Evolutionary conservation across 2,888 invertebrate species (phyloP).

Genomic region (Pristionchus entomophagus): DNA sequence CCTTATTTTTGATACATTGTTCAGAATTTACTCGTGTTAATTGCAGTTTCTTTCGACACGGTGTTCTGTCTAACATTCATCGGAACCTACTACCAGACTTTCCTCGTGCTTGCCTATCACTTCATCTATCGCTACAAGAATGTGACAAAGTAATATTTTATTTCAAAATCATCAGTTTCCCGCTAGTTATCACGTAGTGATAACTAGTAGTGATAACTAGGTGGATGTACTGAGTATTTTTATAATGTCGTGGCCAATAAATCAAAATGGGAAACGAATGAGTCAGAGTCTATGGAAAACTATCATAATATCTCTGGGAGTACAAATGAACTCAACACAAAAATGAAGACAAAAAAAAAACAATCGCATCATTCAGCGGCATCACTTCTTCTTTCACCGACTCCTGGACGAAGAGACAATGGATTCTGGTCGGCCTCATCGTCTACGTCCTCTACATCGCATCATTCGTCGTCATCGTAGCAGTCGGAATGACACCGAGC

Average conservation of each 20-base stretch:
- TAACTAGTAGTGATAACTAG: no score
- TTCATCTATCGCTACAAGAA: neutral
- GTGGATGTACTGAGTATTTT: no score
- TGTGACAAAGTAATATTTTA: neutral
- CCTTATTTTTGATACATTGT: no score
- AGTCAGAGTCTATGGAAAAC: no score
- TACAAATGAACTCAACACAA: no score
- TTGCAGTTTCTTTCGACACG: neutral
- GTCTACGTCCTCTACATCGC: neutral
- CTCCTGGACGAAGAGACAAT: neutral
- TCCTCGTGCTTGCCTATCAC: conserved; percentile 16
- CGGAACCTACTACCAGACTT: neutral
- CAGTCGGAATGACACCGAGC: neutral
- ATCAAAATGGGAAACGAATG: no score
- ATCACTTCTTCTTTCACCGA: neutral
- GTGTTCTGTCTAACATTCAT: neutral
- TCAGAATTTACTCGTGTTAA: neutral
- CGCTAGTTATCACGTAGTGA: neutral
- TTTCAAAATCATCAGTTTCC: no score
- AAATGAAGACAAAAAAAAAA: neutral
- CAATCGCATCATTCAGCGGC: neutral
- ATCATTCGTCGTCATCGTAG: neutral
- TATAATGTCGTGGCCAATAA: no score
- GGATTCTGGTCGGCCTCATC: neutral
- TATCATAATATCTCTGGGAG: no score